Evolutionary conservation across 2,113 vertebrate species (phyloP), one percentile per base, ranked within the genome.

Genomic region (Chaenogobius annularis): DNA sequence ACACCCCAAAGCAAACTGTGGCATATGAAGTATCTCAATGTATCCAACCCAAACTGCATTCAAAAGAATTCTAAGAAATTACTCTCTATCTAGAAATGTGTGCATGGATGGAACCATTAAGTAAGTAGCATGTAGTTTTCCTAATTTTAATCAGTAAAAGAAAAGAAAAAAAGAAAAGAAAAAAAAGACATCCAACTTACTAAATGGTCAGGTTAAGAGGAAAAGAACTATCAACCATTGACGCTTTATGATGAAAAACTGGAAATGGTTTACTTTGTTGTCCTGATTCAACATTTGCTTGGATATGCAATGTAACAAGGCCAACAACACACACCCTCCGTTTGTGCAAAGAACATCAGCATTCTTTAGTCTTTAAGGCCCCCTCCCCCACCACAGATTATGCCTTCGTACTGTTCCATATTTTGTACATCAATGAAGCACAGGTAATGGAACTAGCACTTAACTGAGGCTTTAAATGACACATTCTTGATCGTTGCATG

Each of bases 391-490:
- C 19, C 37, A 20, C 61, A 35, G 9, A n/a, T 40, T n/a, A 40
- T 20, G 61, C 26, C 35, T 63, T 40, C 17, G 2, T 43, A n/a
- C 15, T 63, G 19, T 40, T n/a, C 17, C 37, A 40, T n/a, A 63
- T 40, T 20, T n/a, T 10, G 12, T 40, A 63, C 17, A 59, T 63
- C 56, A 72, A n/a, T 52, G 37, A 46, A 56, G 58, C 23, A 46
- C 64, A 71, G 37, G 31, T 55, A 66, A 15, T 56, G 69, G 14
- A 59, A 64, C 74, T 69, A n/a, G 50, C 1, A 54, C 48, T 46
- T 10, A n/a, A 15, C 19, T 54, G 50, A 3, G 50, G 20, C 10
- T 54, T n/a, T 54, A 75, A 75, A 77, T 65, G 58, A 70, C 54
- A 54, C 37, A 66, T 72, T 54, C 8, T 54, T 54, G 48, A 19